Evolutionary conservation across 2,888 invertebrate species (phyloP).

Genomic region (Cheilosia vulpina): DNA sequence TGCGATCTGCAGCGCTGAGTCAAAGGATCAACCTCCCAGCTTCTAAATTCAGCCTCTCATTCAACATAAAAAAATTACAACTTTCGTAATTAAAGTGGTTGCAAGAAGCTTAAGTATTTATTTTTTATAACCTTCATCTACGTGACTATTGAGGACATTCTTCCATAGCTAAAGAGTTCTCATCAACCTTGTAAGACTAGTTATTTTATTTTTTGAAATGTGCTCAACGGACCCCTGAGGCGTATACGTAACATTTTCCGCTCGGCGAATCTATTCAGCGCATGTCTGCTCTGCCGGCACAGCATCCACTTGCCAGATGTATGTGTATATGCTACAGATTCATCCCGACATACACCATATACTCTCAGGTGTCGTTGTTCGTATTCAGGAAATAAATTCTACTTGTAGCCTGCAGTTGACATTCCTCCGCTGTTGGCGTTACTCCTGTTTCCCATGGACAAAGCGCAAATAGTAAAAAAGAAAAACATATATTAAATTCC

Average conservation of each 20-base stretch:
- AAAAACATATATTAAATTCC: neutral
- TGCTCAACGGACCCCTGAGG: conserved; percentile 37
- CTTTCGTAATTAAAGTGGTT: no score
- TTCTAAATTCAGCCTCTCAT: no score
- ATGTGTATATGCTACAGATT: conserved; percentile 54
- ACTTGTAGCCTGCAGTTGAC: conserved; percentile 73
- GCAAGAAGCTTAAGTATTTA: no score
- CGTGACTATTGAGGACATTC: neutral
- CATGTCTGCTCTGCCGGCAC: conserved; percentile 50
- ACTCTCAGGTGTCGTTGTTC: conserved; percentile 66
- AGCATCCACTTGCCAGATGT: conserved; percentile 56
- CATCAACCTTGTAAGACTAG: no score
- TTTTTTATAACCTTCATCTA: no score
- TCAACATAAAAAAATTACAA: no score
- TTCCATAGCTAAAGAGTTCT: neutral
- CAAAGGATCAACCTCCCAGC: no score
- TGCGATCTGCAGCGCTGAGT: no score
- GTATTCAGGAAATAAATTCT: conserved; percentile 64
- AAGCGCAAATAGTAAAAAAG: conserved; percentile 8
- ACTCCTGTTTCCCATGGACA: conserved; percentile 47
- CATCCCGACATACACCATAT: conserved; percentile 52
- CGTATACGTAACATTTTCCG: conserved; percentile 40
- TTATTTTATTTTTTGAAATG: conserved; percentile 42
- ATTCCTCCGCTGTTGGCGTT: conserved; percentile 60
- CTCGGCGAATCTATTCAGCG: conserved; percentile 28